Evolutionary conservation across 1,140 invertebrate species (phyloP).

Genomic region (Copidosoma floridanum): DNA sequence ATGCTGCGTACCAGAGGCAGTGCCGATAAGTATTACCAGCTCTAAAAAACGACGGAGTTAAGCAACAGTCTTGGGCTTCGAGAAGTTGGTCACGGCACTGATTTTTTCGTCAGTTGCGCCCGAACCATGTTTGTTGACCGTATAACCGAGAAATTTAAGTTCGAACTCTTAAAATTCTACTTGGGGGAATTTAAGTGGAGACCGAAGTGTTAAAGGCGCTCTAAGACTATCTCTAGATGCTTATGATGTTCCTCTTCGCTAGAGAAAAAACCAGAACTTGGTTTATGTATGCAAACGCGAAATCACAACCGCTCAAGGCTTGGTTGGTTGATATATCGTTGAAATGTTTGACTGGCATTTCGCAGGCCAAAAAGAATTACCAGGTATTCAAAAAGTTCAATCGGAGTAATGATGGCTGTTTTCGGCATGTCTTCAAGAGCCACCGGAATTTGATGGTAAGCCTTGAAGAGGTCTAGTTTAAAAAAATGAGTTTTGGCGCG

Average conservation of each 20-base stretch:
- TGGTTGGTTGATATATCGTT: slow-evolving; percentile 2
- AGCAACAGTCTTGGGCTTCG: background rate
- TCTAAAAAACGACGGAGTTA: background rate
- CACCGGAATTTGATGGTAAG: slow-evolving; percentile 48
- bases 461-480: slow-evolving; percentile 47
- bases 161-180: slow-evolving; percentile 31
- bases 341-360: slow-evolving; percentile 7
- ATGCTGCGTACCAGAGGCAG: background rate
- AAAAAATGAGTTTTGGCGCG: slow-evolving; percentile 42
- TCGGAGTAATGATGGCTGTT: slow-evolving; percentile 40
- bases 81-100: background rate
- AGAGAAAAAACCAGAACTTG: slow-evolving; percentile 37
- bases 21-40: slow-evolving; percentile 5
- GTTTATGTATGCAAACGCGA: no score
- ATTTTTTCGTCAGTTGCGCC: slow-evolving; percentile 35
- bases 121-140: slow-evolving; percentile 29
- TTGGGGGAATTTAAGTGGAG: slow-evolving; percentile 30
- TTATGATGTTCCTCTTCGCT: slow-evolving; percentile 33
- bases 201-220: slow-evolving; percentile 14
- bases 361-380: slow-evolving; percentile 1
- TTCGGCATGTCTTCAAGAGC: slow-evolving; percentile 27
- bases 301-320: no score
- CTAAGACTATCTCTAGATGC: slow-evolving; percentile 32
- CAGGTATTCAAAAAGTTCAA: slow-evolving; percentile 30
- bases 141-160: slow-evolving; percentile 40